Percentiles rank a stretch among this genome's conserved stretches.
Conservation (phyloP, 2,888 invertebrate genomes). For the Lithophane socia region DNA sequence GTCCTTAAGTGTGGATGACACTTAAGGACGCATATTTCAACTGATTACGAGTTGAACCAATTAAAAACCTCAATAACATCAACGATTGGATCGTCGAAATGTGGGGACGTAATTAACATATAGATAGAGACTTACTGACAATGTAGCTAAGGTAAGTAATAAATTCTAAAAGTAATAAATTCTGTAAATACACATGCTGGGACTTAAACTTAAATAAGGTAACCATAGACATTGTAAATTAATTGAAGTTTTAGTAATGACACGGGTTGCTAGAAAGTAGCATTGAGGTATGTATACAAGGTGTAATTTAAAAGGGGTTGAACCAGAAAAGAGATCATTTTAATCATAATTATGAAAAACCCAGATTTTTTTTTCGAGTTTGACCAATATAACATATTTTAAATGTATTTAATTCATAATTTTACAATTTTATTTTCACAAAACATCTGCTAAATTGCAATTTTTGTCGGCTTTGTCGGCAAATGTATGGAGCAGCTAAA, state of each 20-base stretch:
- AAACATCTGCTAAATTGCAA: too few relatives aligned
- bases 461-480: neutral
- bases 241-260: neutral
- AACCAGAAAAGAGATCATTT: neutral
- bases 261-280: neutral
- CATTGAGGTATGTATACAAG: neutral
- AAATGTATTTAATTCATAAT: too few relatives aligned
- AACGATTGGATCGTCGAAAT: neutral
- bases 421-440: too few relatives aligned
- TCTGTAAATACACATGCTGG: neutral
- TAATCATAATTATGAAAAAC: neutral
- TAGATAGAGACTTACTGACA: neutral
- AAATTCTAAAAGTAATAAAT: conserved; percentile 10
- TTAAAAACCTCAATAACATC: neutral
- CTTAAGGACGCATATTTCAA: neutral
- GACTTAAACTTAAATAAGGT: neutral
- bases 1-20: too few relatives aligned
- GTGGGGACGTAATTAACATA: neutral
- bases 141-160: conserved; percentile 21
- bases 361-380: too few relatives aligned
- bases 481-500: neutral
- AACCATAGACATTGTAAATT: neutral
- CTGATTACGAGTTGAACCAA: neutral
- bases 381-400: too few relatives aligned
- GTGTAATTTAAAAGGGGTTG: neutral